phyloP scores from a whole-genome alignment of 2,888 invertebrate species.

The Abrostola triplasia region DNA sequence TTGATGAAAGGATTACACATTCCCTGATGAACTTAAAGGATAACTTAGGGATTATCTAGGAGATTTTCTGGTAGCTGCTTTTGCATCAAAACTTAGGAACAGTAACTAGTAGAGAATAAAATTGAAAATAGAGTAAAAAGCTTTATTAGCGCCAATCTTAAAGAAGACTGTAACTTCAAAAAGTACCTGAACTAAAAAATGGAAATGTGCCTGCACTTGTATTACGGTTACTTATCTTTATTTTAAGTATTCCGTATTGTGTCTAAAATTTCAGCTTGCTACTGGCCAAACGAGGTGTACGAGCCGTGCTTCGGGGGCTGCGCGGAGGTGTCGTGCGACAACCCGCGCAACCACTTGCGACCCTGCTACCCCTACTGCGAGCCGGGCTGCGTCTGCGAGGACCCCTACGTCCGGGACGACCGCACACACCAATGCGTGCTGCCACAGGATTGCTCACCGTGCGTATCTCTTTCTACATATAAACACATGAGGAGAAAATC shows the following conservation, averaged over 20 bases:
- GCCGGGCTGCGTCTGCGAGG: slow-evolving; percentile 83
- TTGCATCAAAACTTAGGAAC: no score
- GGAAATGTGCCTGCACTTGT: no score
- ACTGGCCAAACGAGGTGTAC: slow-evolving; percentile 82
- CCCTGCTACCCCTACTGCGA: slow-evolving; percentile 86
- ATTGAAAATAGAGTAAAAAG: no score
- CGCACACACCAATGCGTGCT: slow-evolving; percentile 83
- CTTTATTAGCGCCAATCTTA: no score
- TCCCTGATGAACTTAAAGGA: no score
- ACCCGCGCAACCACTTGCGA: slow-evolving; percentile 82
- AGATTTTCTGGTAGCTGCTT: no score
- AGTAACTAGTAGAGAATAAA: no score
- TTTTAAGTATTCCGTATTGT: no score
- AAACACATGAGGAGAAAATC: not conserved
- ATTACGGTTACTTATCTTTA: no score
- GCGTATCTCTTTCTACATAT: slow-evolving; percentile 49
- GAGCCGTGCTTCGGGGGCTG: slow-evolving; percentile 85
- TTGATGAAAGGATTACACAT: no score
- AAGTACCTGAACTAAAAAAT: not conserved
- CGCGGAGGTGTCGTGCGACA: slow-evolving; percentile 84
- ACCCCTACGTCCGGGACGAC: slow-evolving; percentile 83
- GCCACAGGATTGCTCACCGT: slow-evolving; percentile 84
- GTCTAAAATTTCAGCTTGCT: slow-evolving; percentile 74
- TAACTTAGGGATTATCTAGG: no score
- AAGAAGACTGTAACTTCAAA: no score